phyloP scores from a whole-genome alignment of 2,113 vertebrate genomes.

The Chiloscyllium plagiosum region DNA sequence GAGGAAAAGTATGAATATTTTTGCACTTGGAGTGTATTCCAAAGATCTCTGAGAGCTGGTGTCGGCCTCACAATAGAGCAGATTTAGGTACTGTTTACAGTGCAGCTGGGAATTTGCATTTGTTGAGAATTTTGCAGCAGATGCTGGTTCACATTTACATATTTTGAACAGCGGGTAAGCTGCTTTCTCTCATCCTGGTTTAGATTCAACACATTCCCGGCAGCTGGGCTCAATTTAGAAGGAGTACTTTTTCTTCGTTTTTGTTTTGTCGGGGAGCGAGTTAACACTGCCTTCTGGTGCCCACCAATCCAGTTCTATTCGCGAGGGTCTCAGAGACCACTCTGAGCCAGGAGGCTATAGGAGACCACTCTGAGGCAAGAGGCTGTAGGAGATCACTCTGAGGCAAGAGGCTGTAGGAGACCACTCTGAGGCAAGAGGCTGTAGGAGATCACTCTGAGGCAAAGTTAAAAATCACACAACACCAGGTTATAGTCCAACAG shows the following conservation, averaged over 20 bases:
- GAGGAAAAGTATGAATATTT: background rate
- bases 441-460: too few species aligned
- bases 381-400: too few species aligned
- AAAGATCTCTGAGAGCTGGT: background rate
- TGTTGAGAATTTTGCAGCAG: background rate
- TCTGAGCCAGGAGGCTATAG: too few species aligned
- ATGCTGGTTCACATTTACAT: background rate
- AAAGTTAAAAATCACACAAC: too few species aligned
- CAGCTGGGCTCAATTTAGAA: background rate
- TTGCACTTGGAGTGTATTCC: background rate
- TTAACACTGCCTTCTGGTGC: background rate
- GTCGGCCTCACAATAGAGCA: background rate
- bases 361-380: too few species aligned
- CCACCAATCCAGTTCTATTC: background rate
- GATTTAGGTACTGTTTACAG: background rate
- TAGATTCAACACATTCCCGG: background rate
- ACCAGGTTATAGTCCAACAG: too few species aligned
- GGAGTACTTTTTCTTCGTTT: background rate
- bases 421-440: background rate
- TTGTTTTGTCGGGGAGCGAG: background rate
- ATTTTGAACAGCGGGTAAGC: background rate
- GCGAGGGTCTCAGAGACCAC: background rate
- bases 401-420: too few species aligned
- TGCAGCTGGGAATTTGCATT: conserved; percentile 26
- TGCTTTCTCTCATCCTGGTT: background rate